These are phyloP conservation scores for Cossypha dichroa DNA, from an alignment of 2,797 vertebrate genomes.

Conservation along the genomic window DNA sequence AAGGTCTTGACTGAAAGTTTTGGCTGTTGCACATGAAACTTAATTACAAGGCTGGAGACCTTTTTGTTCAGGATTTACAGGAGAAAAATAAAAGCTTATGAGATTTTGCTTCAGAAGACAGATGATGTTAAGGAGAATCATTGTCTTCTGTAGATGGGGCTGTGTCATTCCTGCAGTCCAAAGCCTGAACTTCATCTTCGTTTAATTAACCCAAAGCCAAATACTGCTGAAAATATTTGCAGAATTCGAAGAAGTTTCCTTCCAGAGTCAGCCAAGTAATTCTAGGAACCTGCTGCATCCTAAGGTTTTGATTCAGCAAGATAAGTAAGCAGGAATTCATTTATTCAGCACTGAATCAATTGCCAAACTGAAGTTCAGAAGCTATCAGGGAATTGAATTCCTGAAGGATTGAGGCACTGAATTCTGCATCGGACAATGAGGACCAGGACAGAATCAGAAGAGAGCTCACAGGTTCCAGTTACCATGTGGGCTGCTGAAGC, in stretches of 20 bases:
- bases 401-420: not conserved
- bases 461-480: not conserved
- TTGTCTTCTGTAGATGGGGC: not conserved
- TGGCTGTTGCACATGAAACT: not conserved
- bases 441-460: not conserved
- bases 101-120: not conserved
- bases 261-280: slow-evolving; percentile 6
- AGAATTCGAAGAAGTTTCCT: slow-evolving; percentile 5
- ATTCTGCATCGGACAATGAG: not conserved
- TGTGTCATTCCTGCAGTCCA: not conserved
- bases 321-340: not conserved
- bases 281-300: slow-evolving; percentile 22
- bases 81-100: slow-evolving; percentile 10
- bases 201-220: slow-evolving; percentile 8
- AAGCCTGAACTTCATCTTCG: not conserved
- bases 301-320: not conserved
- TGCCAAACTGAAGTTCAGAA: slow-evolving; percentile 12
- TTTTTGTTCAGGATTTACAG: not conserved
- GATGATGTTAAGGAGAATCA: not conserved
- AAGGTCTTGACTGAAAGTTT: slow-evolving; percentile 14
- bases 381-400: slow-evolving; percentile 2
- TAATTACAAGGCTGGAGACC: slow-evolving; percentile 21
- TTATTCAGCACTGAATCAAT: not conserved
- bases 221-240: not conserved
- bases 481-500: not conserved